phyloP scores from a whole-genome alignment of 2,113 vertebrate species.

The Engraulis encrasicolus region DNA sequence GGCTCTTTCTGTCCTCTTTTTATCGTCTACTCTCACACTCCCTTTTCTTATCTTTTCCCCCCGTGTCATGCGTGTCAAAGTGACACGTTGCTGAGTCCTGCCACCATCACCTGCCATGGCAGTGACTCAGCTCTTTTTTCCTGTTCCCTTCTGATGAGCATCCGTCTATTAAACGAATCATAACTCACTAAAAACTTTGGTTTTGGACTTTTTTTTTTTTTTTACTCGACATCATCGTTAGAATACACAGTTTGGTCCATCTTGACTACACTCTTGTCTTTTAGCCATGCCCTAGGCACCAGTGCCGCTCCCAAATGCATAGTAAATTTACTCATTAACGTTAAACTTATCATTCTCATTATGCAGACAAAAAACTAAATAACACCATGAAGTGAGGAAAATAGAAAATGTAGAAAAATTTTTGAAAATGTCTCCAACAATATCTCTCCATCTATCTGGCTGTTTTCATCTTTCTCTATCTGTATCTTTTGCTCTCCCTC shows the following conservation, averaged over 20 bases:
- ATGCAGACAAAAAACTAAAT: too few species aligned
- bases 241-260: not conserved
- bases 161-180: slow-evolving; percentile 14
- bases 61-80: slow-evolving; percentile 55
- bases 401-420: too few species aligned
- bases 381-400: too few species aligned
- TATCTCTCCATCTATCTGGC: too few species aligned
- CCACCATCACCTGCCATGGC: slow-evolving; percentile 42
- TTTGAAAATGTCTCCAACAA: too few species aligned
- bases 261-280: too few species aligned
- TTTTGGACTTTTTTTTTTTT: not conserved
- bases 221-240: not conserved
- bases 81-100: slow-evolving; percentile 52
- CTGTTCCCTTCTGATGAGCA: slow-evolving; percentile 23
- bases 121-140: slow-evolving; percentile 35
- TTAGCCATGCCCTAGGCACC: too few species aligned
- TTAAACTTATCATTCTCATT: too few species aligned
- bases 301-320: too few species aligned
- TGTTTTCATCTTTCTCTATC: too few species aligned
- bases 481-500: not conserved
- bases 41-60: slow-evolving; percentile 43
- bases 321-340: too few species aligned
- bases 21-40: not conserved
- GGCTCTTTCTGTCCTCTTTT: not conserved
- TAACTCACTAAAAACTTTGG: not conserved